These are phyloP conservation scores for Drosophila prosaltans DNA, from an alignment of 1,140 invertebrate species.

Conservation along the genomic window DNA sequence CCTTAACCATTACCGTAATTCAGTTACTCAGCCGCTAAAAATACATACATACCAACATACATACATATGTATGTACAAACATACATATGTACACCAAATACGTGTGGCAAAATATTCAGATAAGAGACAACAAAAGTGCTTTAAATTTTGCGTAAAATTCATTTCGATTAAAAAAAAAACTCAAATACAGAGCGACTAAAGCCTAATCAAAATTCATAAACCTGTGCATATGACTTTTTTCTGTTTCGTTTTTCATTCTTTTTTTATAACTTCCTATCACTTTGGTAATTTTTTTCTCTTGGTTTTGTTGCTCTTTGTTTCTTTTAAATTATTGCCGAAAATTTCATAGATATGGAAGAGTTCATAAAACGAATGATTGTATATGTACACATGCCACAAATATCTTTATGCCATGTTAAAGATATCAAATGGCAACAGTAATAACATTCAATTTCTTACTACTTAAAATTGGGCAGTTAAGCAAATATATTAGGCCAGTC, in stretches of 20 bases:
- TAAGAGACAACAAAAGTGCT: neutral
- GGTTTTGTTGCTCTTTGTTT: neutral
- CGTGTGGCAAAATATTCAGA: neutral
- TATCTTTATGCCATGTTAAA: slow-evolving; percentile 12
- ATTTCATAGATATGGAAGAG: slow-evolving; percentile 11
- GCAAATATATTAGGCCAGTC: neutral
- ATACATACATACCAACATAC: too few relatives aligned
- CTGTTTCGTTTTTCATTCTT: neutral
- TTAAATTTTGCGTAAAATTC: neutral
- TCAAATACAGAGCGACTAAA: neutral
- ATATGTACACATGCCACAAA: slow-evolving; percentile 1
- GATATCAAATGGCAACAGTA: slow-evolving; percentile 3
- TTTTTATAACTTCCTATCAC: neutral
- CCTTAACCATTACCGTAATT: too few relatives aligned
- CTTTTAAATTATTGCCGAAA: slow-evolving; percentile 3
- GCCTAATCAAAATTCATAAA: slow-evolving; percentile 1
- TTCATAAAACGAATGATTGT: slow-evolving; percentile 2
- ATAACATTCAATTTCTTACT: slow-evolving; percentile 5
- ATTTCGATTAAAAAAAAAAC: neutral
- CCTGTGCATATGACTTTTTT: neutral
- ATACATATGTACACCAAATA: too few relatives aligned
- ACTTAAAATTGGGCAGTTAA: slow-evolving; percentile 7
- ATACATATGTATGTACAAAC: too few relatives aligned
- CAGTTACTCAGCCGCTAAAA: neutral
- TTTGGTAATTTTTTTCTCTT: slow-evolving; percentile 1